Percentiles rank a stretch among this genome's conserved stretches.
Conservation (phyloP, 2,888 invertebrate species). For the Meteorus colon region DNA sequence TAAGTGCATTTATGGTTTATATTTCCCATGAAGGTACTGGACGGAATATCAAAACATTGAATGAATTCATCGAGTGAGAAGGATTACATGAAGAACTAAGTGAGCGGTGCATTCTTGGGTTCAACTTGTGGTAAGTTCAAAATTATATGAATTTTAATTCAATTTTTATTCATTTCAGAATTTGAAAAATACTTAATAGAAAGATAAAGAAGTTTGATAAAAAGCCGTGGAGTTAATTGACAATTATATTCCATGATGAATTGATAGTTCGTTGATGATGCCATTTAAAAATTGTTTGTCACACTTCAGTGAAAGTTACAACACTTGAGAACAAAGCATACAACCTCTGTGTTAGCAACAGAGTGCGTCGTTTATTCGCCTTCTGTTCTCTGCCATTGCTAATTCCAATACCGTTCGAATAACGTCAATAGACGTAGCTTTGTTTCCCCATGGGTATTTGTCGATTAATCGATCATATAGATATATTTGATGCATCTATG, state of each 20-base stretch:
- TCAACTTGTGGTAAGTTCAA: background rate
- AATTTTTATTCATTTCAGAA: too few species aligned
- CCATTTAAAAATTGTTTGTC: background rate
- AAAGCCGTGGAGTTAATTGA: background rate
- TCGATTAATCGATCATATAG: background rate
- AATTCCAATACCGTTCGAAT: conserved; percentile 14
- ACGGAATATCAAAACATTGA: background rate
- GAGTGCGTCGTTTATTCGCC: conserved; percentile 1
- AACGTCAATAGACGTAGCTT: conserved; percentile 5
- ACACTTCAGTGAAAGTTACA: background rate
- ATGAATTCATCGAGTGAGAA: conserved; percentile 2
- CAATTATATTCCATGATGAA: background rate
- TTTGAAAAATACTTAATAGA: background rate
- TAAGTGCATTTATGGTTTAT: background rate
- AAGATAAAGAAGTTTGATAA: background rate
- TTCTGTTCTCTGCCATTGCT: conserved; percentile 15
- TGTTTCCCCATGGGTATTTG: background rate
- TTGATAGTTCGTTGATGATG: background rate
- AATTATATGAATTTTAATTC: too few species aligned
- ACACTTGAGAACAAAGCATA: conserved; percentile 10
- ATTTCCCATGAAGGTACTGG: background rate
- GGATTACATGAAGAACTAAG: conserved; percentile 32
- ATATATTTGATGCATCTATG: background rate
- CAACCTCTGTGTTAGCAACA: conserved; percentile 14
- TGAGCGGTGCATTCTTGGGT: background rate